Base-by-base conservation (phyloP, 2,797 vertebrate genomes). In the Oryzias sinensis region DNA sequence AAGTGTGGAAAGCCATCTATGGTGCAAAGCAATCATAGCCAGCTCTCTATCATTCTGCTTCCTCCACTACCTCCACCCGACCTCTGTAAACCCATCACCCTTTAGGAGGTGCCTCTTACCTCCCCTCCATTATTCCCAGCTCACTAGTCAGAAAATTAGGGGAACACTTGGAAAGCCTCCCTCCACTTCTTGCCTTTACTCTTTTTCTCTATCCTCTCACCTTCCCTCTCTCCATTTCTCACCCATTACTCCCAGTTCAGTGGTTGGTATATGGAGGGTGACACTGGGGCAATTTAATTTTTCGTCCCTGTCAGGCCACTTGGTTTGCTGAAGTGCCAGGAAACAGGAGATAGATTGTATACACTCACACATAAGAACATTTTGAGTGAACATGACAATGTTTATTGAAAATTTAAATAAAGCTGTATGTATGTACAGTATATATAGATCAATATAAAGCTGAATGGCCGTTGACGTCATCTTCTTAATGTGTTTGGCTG, bases 181-280 rank as follows among this genome's bases (percentile, higher is more conserved):
- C 68, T 59, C 62, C 52, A 49, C 46, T 64, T 24, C n/a, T 42
- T 16, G 27, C 44, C 60, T 53, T 65, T 51, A 53, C 33, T 37
- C 33, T 27, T 49, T 57, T 55, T 42, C 51, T 17, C 65, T 60
- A 45, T 55, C 49, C 61, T 43, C 59, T 58, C 53, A 71, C 60
- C 65, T 71, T 49, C 61, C 66, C 14, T 62, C 69, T 60, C 80
- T 77, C 80, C 59, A 72, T 81, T 77, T 80, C 84, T 84, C 78
- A 79, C 77, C 84, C 81, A 85, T 90, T 88, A 87, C 81, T 86
- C 86, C 84, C 87, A 86, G 87, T 84, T 86, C 84, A 87, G 74
- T 79, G 80, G 63, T 54, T 75, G 78, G 75, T 84, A 81, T 86
- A 87, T 86, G 79, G 85, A 86, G 79, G 80, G 86, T 88, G 83